phyloP scores from a whole-genome alignment of 2,888 invertebrate species.

The Crematogaster levior region DNA sequence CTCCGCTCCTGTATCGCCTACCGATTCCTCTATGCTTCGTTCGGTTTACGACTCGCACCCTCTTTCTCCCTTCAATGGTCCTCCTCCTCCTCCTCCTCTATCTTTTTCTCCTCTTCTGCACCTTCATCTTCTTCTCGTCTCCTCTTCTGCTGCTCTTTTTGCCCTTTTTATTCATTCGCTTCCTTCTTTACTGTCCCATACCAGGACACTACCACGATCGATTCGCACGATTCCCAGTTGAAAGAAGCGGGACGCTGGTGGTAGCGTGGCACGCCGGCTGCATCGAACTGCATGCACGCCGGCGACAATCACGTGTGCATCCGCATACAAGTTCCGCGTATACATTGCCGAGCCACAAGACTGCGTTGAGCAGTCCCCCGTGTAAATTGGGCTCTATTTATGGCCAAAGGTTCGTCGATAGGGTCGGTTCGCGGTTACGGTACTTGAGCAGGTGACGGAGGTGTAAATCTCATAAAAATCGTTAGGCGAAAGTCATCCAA shows the following conservation, averaged over 20 bases:
- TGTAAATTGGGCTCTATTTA: slow-evolving; percentile 73
- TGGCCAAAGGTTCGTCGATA: slow-evolving; percentile 60
- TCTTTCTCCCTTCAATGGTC: slow-evolving; percentile 36
- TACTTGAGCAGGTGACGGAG: slow-evolving; percentile 34
- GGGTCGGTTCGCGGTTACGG: slow-evolving; percentile 49
- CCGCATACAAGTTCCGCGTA: slow-evolving; percentile 53
- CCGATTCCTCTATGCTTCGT: slow-evolving; percentile 79
- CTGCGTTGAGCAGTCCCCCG: slow-evolving; percentile 45
- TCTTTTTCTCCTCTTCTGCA: slow-evolving; percentile 26
- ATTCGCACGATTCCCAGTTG: slow-evolving; percentile 71
- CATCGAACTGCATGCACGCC: slow-evolving; percentile 47
- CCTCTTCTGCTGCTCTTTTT: slow-evolving; percentile 64
- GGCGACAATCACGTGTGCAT: slow-evolving; percentile 55
- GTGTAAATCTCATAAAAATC: slow-evolving; percentile 1
- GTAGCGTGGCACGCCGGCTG: slow-evolving; percentile 45
- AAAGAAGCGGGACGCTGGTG: slow-evolving; percentile 56
- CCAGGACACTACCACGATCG: slow-evolving; percentile 63
- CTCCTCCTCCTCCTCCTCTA: slow-evolving; percentile 34
- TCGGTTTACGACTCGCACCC: slow-evolving; percentile 72
- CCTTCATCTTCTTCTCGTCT: slow-evolving; percentile 47
- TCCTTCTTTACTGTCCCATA: slow-evolving; percentile 68
- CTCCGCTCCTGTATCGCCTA: slow-evolving; percentile 81
- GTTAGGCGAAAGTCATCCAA: background rate
- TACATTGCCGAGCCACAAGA: slow-evolving; percentile 29
- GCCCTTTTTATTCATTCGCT: slow-evolving; percentile 60